These are phyloP conservation scores for Herpailurus yagouaroundi DNA, from an alignment of 2,113 vertebrate species.

Conservation along the genomic window DNA sequence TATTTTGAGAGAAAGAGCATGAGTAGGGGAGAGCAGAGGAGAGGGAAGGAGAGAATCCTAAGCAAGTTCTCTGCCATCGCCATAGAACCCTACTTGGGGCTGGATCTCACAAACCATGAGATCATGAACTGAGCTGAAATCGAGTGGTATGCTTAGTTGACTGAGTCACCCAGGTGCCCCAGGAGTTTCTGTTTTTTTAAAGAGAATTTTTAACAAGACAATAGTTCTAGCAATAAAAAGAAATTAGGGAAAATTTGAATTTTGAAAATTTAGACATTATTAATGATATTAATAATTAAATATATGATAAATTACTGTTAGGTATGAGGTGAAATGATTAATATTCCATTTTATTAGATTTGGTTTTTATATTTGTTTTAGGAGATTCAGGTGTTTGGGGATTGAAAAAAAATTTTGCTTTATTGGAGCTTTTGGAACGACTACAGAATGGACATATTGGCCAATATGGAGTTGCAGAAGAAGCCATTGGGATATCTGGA, in stretches of 20 bases:
- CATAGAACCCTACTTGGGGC: too few species aligned
- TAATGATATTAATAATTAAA: slow-evolving; percentile 30
- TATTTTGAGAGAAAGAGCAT: too few species aligned
- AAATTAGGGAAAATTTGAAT: neutral
- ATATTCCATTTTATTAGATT: slow-evolving; percentile 52
- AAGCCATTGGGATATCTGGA: slow-evolving; percentile 92
- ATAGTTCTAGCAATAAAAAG: slow-evolving; percentile 23
- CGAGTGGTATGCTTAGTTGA: too few species aligned
- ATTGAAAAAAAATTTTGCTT: slow-evolving; percentile 98
- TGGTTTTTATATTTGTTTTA: slow-evolving; percentile 78
- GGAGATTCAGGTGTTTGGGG: slow-evolving; percentile 99
- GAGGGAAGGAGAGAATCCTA: too few species aligned
- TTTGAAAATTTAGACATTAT: slow-evolving; percentile 34
- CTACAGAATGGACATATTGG: slow-evolving; percentile 95
- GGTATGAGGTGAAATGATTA: neutral
- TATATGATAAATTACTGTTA: neutral
- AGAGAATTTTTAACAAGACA: slow-evolving; percentile 1
- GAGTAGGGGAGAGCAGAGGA: too few species aligned
- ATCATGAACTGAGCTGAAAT: too few species aligned
- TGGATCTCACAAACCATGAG: too few species aligned
- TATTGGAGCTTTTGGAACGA: slow-evolving; percentile 96
- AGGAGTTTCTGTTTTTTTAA: neutral
- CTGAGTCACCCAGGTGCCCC: too few species aligned
- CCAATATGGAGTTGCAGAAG: slow-evolving; percentile 92
- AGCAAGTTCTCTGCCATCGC: too few species aligned